Evolutionary conservation across 2,888 invertebrate genomes (phyloP), one percentile per base, ranked within the genome.

Genomic region (Leptarthrus brevirostris): DNA sequence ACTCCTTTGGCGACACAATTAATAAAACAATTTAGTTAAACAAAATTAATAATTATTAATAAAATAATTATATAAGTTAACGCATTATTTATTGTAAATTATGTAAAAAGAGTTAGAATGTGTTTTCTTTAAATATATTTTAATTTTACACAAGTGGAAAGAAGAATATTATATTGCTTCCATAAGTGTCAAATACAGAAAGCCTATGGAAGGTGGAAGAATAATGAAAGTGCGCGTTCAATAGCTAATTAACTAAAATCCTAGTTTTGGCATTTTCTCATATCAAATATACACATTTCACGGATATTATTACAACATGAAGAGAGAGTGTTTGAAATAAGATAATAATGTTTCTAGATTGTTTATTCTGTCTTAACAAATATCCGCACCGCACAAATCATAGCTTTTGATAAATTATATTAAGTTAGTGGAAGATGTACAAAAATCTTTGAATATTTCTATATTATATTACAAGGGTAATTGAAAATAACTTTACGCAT

Each of bases 251-350:
- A 47, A 66, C 47, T 47, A 66, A 66, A 66, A 47, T 47, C 20
- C 44, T 66, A 66, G 47, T 66, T 66, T 66, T 66, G 66, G 66
- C 66, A 66, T 66, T 66, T 66, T 44, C 22, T 26, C 16, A 47
- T 66, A 47, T 66, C 44, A 66, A 66, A 49, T 66, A 66, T 66
- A 66, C 66, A 47, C 30, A n/a, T 24, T 30, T 44, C 66, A 49
- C 26, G 26, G 6, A 14, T 16, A 47, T 47, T 53, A 22, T 53
- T 53, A 22, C 18, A 53, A 22, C 53, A 53, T 20, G 20, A 8
- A 53, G 8, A 12, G 12, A 53, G 53, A 22, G 14, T 53, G 53
- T 22, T 53, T 16, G 4, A 53, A 53, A 53, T 20, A 53, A 18
- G 22, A 44, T 14, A 44, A 12, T 8, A 44, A 12, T 44, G 16